phyloP scores from a whole-genome alignment of 30 jellyfish, hydroid and myxozoan genomes.

The Pelagia noctiluca region DNA sequence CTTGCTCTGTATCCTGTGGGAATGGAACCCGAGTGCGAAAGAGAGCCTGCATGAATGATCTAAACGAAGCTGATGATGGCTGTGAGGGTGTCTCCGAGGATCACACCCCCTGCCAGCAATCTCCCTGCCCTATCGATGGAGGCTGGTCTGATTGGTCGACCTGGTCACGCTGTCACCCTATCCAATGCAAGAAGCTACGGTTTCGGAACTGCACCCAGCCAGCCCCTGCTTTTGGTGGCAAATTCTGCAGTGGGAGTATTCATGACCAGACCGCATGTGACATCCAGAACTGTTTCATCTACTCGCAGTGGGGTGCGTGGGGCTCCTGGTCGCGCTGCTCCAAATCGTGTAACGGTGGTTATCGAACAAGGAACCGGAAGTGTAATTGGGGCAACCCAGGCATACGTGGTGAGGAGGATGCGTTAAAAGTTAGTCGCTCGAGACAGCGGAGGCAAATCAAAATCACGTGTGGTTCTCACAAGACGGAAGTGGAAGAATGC shows the following conservation, averaged over 20 bases:
- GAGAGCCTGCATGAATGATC: conserved; percentile 82
- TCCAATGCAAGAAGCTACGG: conserved; percentile 76
- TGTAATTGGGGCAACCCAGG: conserved; percentile 76
- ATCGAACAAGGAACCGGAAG: conserved; percentile 79
- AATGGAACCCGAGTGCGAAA: conserved; percentile 70
- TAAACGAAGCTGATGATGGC: conserved; percentile 54
- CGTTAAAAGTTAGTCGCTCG: conserved; percentile 59
- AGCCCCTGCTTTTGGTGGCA: conserved; percentile 70
- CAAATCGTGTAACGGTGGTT: conserved; percentile 87
- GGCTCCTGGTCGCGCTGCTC: conserved; percentile 91
- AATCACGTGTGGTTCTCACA: conserved; percentile 77
- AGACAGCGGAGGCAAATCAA: conserved; percentile 33
- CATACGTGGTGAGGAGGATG: conserved; percentile 8
- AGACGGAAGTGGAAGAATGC: conserved; percentile 73
- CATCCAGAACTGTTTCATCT: conserved; percentile 64
- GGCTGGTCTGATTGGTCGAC: conserved; percentile 93
- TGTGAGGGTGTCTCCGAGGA: conserved; percentile 81
- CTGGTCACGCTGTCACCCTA: conserved; percentile 88
- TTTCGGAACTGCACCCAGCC: conserved; percentile 81
- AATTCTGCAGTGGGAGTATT: conserved; percentile 73
- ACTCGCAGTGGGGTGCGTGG: conserved; percentile 90
- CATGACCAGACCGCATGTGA: conserved; percentile 61
- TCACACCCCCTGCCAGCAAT: conserved; percentile 39
- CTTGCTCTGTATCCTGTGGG: conserved; percentile 79
- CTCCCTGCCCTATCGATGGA: conserved; percentile 73